These are phyloP conservation scores for Varanus salvator DNA, from an alignment of 2,113 vertebrate species.

Conservation along the genomic window DNA sequence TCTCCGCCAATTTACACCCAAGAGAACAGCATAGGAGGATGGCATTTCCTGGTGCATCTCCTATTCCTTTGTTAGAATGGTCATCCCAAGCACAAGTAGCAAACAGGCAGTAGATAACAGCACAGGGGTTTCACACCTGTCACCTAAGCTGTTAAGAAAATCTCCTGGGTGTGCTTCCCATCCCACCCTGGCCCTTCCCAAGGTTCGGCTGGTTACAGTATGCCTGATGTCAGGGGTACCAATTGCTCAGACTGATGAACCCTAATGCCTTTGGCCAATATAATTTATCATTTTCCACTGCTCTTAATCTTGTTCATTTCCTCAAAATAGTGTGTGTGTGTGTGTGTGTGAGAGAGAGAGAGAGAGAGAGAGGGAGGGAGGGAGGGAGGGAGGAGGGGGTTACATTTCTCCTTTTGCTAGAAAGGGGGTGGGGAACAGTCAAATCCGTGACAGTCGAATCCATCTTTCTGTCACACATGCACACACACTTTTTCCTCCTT, in stretches of 20 bases:
- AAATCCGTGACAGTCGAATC: no score
- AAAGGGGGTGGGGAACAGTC: constrained; percentile 48
- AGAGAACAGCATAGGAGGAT: not conserved
- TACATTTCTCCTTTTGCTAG: constrained; percentile 60
- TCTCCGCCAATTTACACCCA: not conserved
- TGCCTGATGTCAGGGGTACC: constrained; percentile 3
- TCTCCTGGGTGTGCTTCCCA: constrained; percentile 1
- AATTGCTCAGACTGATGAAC: constrained; percentile 11
- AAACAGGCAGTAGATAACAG: no score
- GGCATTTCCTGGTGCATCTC: not conserved
- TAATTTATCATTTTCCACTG: constrained; percentile 30
- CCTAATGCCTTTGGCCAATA: constrained; percentile 21
- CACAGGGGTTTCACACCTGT: not conserved
- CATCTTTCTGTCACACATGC: no score
- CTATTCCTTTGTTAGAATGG: not conserved
- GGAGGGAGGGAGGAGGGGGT: not conserved
- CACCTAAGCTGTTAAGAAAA: not conserved
- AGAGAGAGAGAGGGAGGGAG: no score
- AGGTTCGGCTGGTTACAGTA: constrained; percentile 20
- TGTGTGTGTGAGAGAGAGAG: no score
- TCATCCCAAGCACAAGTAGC: not conserved
- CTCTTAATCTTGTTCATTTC: not conserved
- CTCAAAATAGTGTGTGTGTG: constrained; percentile 37
- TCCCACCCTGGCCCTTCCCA: not conserved
- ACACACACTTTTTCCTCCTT: constrained; percentile 53